Base-by-base conservation (phyloP, 1,140 invertebrate species). In the Calosoma granatense region DNA sequence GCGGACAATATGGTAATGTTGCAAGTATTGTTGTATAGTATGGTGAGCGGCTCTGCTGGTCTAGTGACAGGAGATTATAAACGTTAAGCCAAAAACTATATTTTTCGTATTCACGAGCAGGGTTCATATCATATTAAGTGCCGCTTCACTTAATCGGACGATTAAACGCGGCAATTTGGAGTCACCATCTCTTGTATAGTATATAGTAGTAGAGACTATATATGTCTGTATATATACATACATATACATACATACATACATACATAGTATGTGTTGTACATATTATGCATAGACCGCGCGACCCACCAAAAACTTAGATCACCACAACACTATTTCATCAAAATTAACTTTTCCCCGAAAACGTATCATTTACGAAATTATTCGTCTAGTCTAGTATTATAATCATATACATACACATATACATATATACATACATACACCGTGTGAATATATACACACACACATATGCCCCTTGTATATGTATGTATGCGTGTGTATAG, bases 51-150 rank as follows among this genome's bases (percentile, higher is more conserved):
- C 14, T 4, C 14, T 30, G 14, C 26, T 30, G 26, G 14, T 4
- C 4, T 6, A 30, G 14, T 30, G 26, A 11, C 4, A 6, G 41
- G 41, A 4, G 9, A 11, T 47, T 47, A 47, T 47, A 47, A 47
- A 47, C 41, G 41, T 47, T 47, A 47, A 47, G 17, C 41, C 41
- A 47, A 47, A 47, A 47, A 47, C 41, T 47, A 47, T 47, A 47
- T 47, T 47, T 47, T 47, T 47, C 41, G 41, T 47, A 47, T 47
- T 47, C 41, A 47, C 41, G 41, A 47, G 17, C 41, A 4, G 41
- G 15, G 41, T 47, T 47, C 15, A 47, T 47, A 47, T 47, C 6
- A 47, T 47, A 47, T 47, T 47, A 47, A 47, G 17, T 47, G 41
- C 41, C 41, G 41, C 41, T 47, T 47, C 9, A 47, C 41, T 47